Base-by-base conservation (phyloP, 1,140 invertebrate genomes). In the Zaprionus ornatus region DNA sequence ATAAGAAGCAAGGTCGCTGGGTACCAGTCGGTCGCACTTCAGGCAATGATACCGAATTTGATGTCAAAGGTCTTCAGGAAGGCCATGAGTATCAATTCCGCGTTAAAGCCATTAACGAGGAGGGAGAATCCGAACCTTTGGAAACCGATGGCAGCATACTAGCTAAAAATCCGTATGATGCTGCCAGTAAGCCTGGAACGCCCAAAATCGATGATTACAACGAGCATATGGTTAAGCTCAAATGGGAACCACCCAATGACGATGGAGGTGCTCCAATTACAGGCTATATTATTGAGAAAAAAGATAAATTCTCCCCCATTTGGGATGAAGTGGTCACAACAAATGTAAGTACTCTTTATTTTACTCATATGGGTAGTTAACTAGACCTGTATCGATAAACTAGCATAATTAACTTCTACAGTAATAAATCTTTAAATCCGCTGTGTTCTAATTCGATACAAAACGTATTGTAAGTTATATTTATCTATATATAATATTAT, bases 21-120 rank as follows among this genome's bases (percentile, higher is more conserved):
- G 96, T 98, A 61, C 97, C 98, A 23, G 97, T 98, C 56, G 98
- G 97, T 67, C 95, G 97, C 59, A 96, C 96, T 9, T 79, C 90
- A 60, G 90, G 82, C 57, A 95, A 95, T 79, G 97, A 98, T 81
- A 96, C 97, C 0, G 97, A 98, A 93, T 96, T 97, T 94, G 97
- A 98, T 79, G 95, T 99, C 32, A 97, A 97, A 88, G 98, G 98
- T 54, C 94, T 99, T 52, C 96, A 97, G 87, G 97, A 98, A 92
- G 98, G 98, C 21, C 97, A 99, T 91, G 97, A 98, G 86, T 99
- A 99, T 93, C 96, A 98, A 93, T 99, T 99, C 94, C 95, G 98
- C 77, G 98, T 99, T 0, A 98, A 97, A 91, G 99, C 99, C n/a
- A 95, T 99, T 52, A 99, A 99, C 91, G 97, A 98, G 59, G 98